Base-by-base conservation (phyloP, 1,140 invertebrate species). In the Leptinotarsa lineolata region DNA sequence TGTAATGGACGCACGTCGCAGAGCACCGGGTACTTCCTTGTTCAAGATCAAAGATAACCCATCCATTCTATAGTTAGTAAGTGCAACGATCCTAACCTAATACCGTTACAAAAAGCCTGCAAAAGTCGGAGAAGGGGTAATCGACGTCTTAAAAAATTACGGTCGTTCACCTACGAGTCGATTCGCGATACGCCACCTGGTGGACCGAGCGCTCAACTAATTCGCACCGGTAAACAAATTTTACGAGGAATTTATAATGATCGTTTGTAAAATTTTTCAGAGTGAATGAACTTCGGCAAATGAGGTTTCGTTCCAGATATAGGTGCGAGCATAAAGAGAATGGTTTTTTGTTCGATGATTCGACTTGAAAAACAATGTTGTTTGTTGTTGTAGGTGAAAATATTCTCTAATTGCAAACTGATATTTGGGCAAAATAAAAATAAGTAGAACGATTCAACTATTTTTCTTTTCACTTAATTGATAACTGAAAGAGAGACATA, bases 131-230 rank as follows among this genome's bases (percentile, higher is more conserved):
- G 46, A 58, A 24, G 68, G 68, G 45, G 46, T 24, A 58, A 54
- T 54, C 68, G 68, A 59, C 68, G 48, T 72, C 70, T 70, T 71
- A 64, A 74, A 74, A 69, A 69, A 69, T 69, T 13, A 30, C 68
- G 68, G 68, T 69, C 68, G 48, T 69, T 69, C 68, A 69, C 68
- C 68, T 69, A 22, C 13, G 67, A 48, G 67, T 20, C 64, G 64
- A 13, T 12, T 15, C 13, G 66, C 66, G 66, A 20, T 39, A 48
- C 68, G 68, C 68, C 73, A 74, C 67, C 73, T 74, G 58, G 48
- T 22, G 46, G 48, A 46, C 18, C 11, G 46, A 67, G 13, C 45
- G 73, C 48, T 45, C 67, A 70, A 68, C 44, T 22, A 24, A 22
- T 24, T 30, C 64, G 68, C 46, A 69, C 68, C 68, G 68, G 68